These are phyloP conservation scores for Apis dorsata DNA, from an alignment of 1,140 invertebrate species.

Conservation along the genomic window DNA sequence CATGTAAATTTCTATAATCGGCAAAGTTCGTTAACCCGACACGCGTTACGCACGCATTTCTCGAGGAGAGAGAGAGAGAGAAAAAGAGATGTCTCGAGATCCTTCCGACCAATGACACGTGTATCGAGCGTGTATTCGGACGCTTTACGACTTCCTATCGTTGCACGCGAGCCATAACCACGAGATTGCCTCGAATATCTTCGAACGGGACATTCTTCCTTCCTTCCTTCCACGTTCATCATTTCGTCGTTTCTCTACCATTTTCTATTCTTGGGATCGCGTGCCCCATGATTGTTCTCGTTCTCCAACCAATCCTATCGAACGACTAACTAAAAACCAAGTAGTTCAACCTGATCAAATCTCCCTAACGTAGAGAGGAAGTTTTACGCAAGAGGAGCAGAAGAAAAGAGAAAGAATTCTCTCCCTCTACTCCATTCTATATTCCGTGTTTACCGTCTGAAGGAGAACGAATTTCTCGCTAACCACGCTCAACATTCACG, in stretches of 20 bases:
- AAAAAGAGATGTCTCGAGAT: not conserved
- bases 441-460: too few species aligned
- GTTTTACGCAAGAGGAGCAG: too few species aligned
- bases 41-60: not conserved
- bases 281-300: too few species aligned
- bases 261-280: too few species aligned
- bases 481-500: not conserved
- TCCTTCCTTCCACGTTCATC: not conserved
- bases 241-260: too few species aligned
- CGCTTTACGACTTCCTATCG: constrained; percentile 6
- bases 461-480: too few species aligned
- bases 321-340: too few species aligned
- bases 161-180: not conserved
- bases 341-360: too few species aligned
- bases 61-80: not conserved
- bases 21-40: constrained; percentile 40
- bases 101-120: not conserved
- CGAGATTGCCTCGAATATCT: not conserved
- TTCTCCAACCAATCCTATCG: too few species aligned
- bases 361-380: too few species aligned
- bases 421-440: too few species aligned
- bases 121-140: not conserved
- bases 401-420: too few species aligned
- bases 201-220: not conserved
- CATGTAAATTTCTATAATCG: constrained; percentile 31